Percentiles rank a stretch among this genome's conserved stretches.
phyloP scores from a whole-genome alignment of 2,888 invertebrate species.

The Periphyllus acericola region DNA sequence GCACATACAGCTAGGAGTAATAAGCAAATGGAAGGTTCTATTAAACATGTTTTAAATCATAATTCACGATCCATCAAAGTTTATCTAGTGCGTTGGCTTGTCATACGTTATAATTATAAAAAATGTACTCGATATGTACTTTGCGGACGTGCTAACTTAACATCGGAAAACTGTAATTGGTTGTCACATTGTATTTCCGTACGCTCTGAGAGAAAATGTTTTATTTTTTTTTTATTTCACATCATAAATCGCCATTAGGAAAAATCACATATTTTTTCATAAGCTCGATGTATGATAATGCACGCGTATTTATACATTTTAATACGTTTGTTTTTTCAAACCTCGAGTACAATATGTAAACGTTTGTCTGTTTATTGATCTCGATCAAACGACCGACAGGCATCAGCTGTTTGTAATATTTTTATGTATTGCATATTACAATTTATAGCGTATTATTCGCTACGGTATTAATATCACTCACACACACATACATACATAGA shows the following conservation, averaged over 20 bases:
- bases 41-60: neutral
- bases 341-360: neutral
- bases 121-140: neutral
- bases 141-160: neutral
- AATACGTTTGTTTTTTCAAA: constrained; percentile 1
- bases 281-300: neutral
- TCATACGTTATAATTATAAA: neutral
- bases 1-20: neutral
- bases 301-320: neutral
- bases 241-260: neutral
- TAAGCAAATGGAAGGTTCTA: neutral
- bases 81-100: neutral
- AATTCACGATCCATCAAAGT: neutral
- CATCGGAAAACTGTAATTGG: neutral
- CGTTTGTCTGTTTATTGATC: neutral
- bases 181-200: neutral
- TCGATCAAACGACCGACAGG: neutral
- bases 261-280: neutral
- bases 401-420: neutral
- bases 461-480: neutral
- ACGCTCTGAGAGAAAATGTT: neutral
- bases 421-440: neutral
- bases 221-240: neutral
- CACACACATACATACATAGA: neutral
- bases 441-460: neutral